Evolutionary conservation across 2,888 invertebrate genomes (phyloP).

Genomic region (Cyclophora punctaria): DNA sequence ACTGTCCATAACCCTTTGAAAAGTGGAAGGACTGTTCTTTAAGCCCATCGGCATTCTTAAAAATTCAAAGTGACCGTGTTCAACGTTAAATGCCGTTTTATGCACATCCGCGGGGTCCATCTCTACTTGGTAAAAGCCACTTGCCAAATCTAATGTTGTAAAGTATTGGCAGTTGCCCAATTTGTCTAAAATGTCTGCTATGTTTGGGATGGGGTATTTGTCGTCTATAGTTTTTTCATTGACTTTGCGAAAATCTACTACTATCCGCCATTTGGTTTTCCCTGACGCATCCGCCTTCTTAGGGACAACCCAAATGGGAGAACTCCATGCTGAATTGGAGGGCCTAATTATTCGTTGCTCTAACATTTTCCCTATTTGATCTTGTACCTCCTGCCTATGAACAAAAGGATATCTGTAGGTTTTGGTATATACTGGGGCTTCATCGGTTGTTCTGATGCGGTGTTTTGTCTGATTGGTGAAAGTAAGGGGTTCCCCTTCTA

Average conservation of each 20-base stretch:
- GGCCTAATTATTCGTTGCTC: no score
- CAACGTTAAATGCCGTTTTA: slow-evolving; percentile 2
- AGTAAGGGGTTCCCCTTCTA: slow-evolving; percentile 10
- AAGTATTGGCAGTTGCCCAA: no score
- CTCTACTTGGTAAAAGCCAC: no score
- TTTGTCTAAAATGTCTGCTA: neutral
- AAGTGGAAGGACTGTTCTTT: no score
- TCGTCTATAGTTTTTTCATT: neutral
- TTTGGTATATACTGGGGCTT: slow-evolving; percentile 9
- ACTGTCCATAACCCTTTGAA: no score
- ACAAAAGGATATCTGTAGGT: slow-evolving; percentile 8
- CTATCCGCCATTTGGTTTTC: slow-evolving; percentile 7
- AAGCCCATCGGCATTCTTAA: neutral
- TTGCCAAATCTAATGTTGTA: no score
- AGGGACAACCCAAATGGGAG: no score
- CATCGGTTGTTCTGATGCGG: slow-evolving; percentile 3
- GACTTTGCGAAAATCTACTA: neutral
- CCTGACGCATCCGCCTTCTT: neutral
- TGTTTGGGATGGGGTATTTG: neutral
- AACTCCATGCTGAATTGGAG: slow-evolving; percentile 6
- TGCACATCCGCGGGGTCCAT: neutral
- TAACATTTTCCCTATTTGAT: no score
- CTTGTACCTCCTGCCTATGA: no score
- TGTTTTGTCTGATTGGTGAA: slow-evolving; percentile 2
- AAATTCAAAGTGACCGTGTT: slow-evolving; percentile 4